Evolutionary conservation across 1,140 invertebrate species (phyloP).

Genomic region (Diorhabda carinulata): DNA sequence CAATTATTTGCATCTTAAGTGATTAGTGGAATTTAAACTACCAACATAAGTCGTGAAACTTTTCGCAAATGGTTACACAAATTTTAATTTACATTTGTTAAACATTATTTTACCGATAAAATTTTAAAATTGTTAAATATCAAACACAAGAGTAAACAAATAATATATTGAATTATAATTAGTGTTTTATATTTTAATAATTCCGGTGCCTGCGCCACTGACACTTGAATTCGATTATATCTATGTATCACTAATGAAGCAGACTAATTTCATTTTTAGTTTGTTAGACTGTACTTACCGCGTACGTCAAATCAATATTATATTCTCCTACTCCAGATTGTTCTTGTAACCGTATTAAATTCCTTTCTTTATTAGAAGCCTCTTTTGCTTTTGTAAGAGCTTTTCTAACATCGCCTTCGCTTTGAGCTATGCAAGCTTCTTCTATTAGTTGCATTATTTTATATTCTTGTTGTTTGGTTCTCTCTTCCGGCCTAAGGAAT

Average conservation of each 20-base stretch:
- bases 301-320: slow-evolving; percentile 91
- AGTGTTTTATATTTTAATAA: background rate
- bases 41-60: too few relatives aligned
- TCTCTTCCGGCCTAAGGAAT: slow-evolving; percentile 70
- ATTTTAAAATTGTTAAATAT: too few relatives aligned
- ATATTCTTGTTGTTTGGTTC: slow-evolving; percentile 75
- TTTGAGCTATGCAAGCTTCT: slow-evolving; percentile 68
- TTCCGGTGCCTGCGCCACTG: background rate
- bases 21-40: too few relatives aligned
- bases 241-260: too few relatives aligned
- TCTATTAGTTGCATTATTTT: slow-evolving; percentile 82
- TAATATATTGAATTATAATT: too few relatives aligned
- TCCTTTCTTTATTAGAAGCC: slow-evolving; percentile 86
- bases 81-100: too few relatives aligned
- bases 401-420: slow-evolving; percentile 43
- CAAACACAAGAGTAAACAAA: too few relatives aligned
- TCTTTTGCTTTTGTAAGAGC: slow-evolving; percentile 93
- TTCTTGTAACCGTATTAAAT: slow-evolving; percentile 85
- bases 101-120: too few relatives aligned
- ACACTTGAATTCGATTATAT: too few relatives aligned
- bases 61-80: too few relatives aligned
- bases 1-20: too few relatives aligned
- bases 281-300: slow-evolving; percentile 56
- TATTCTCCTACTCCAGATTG: slow-evolving; percentile 84
- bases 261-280: too few relatives aligned